Conservation (phyloP, 2,888 invertebrate species). For the Oscheius sp. region DNA sequence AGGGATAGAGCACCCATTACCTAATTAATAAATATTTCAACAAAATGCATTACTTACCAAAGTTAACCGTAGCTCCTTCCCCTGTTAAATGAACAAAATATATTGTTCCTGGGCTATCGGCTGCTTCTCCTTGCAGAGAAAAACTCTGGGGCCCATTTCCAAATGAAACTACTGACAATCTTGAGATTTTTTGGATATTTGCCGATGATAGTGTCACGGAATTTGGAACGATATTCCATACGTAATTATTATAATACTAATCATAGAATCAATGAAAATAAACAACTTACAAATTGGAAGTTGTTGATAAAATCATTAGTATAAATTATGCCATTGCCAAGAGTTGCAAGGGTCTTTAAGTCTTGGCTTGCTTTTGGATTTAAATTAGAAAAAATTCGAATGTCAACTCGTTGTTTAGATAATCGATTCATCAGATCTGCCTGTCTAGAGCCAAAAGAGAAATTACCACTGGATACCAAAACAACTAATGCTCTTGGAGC, state of each 20-base stretch:
- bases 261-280: not conserved
- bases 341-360: not conserved
- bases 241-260: conserved; percentile 14
- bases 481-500: not conserved
- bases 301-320: not conserved
- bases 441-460: not conserved
- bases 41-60: not conserved
- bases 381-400: not conserved
- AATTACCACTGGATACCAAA: not conserved
- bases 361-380: not conserved
- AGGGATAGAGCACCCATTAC: too few species aligned
- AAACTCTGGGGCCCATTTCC: not conserved
- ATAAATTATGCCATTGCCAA: conserved; percentile 20
- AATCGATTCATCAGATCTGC: not conserved
- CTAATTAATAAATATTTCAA: too few species aligned
- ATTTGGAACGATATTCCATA: not conserved
- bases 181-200: not conserved
- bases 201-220: not conserved
- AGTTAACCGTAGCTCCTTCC: not conserved
- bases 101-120: not conserved
- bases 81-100: too few species aligned
- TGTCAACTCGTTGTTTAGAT: not conserved
- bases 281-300: not conserved
- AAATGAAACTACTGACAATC: conserved; percentile 7
- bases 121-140: not conserved